A percentile compares a stretch with the other conserved stretches of the same genome.
Conservation (phyloP, 2,888 invertebrate genomes). For the Lydus trimaculatus region DNA sequence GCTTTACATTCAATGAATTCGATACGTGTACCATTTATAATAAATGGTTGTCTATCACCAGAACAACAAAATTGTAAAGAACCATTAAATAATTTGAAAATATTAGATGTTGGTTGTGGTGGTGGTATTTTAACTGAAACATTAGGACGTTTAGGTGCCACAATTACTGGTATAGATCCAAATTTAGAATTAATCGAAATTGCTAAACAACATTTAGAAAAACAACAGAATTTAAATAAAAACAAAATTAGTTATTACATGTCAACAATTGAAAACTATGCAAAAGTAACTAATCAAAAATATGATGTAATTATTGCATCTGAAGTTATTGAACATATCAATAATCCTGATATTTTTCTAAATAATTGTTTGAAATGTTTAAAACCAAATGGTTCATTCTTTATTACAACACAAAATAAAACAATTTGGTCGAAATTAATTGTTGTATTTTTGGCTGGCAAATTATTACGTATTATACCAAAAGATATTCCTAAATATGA, state of each 20-base stretch:
- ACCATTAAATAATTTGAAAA: conserved; percentile 69
- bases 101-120: conserved; percentile 94
- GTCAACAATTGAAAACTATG: too few species aligned
- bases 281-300: too few species aligned
- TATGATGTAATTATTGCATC: conserved; percentile 85
- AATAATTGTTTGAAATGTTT: conserved; percentile 66
- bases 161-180: conserved; percentile 84
- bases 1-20: conserved; percentile 81
- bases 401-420: conserved; percentile 73
- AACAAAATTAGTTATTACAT: too few species aligned
- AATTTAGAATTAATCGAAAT: conserved; percentile 71
- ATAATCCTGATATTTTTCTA: conserved; percentile 75
- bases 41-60: conserved; percentile 76
- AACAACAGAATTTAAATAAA: too few species aligned
- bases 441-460: conserved; percentile 80
- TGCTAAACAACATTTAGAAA: conserved; percentile 71
- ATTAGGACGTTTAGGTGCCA: conserved; percentile 80
- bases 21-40: conserved; percentile 73
- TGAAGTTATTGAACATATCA: conserved; percentile 90
- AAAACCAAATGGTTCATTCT: conserved; percentile 72
- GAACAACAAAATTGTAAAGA: conserved; percentile 53
- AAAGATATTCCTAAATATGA: conserved; percentile 90
- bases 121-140: conserved; percentile 66
- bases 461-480: conserved; percentile 77
- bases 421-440: conserved; percentile 50